A percentile compares a stretch with the other conserved stretches of the same genome.
phyloP scores from a whole-genome alignment of 1,140 invertebrate species.

The Bombus ignitus region DNA sequence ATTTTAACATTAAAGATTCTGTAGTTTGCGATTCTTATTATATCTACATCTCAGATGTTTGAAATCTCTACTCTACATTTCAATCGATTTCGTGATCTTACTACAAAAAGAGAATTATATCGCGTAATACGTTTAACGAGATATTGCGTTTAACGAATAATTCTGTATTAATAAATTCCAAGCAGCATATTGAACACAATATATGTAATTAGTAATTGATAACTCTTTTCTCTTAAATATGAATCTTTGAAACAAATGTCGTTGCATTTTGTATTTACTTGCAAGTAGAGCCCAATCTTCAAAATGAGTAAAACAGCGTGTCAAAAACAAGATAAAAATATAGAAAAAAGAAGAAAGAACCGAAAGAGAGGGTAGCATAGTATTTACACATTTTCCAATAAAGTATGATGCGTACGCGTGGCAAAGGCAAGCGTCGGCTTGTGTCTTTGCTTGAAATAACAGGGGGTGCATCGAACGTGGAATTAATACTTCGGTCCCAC shows the following conservation, averaged over 20 bases:
- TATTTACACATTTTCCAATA: constrained; percentile 82
- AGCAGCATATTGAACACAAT: neutral
- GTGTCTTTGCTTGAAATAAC: constrained; percentile 80
- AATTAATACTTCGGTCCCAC: constrained; percentile 78
- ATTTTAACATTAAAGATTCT: neutral
- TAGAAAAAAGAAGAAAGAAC: constrained; percentile 5
- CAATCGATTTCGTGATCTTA: neutral
- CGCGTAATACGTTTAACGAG: no score
- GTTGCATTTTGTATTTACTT: neutral
- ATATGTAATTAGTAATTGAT: neutral
- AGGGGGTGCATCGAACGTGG: constrained; percentile 72
- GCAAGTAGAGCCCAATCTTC: neutral
- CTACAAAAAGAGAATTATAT: neutral
- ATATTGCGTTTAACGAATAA: no score
- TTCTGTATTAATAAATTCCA: neutral
- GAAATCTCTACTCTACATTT: neutral
- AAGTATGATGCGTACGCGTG: constrained; percentile 79
- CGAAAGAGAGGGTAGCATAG: constrained; percentile 18
- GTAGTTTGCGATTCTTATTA: neutral
- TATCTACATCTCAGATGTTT: neutral
- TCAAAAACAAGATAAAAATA: constrained; percentile 2
- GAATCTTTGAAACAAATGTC: neutral
- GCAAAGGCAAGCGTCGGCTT: constrained; percentile 68
- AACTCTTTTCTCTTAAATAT: neutral
- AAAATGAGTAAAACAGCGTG: neutral